These are phyloP conservation scores for Serranus cabrilla DNA, from an alignment of 2,797 vertebrate species.

Conservation along the genomic window DNA sequence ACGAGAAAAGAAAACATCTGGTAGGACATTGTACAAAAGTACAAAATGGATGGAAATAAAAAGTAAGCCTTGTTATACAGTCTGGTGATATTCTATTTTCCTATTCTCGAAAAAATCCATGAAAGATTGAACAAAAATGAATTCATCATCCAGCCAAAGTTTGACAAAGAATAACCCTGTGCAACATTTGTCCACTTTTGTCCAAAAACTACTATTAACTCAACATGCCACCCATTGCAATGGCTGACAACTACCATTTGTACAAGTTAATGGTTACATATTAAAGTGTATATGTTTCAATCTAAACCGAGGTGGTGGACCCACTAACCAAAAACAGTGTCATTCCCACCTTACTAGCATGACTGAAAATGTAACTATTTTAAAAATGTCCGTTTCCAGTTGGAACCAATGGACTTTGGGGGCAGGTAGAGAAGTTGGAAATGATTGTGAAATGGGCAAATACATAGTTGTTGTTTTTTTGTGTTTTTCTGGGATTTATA, in stretches of 20 bases:
- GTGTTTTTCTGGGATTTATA: slow-evolving; percentile 12
- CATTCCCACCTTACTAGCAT: background rate
- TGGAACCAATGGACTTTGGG: background rate
- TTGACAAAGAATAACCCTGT: background rate
- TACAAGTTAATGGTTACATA: too few species aligned
- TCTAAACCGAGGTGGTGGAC: too few species aligned
- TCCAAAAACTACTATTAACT: background rate
- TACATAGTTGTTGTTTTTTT: background rate
- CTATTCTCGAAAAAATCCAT: background rate
- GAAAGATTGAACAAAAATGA: background rate
- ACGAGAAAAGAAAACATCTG: slow-evolving; percentile 45
- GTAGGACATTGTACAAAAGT: slow-evolving; percentile 35
- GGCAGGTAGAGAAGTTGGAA: background rate
- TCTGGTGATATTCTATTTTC: slow-evolving; percentile 10
- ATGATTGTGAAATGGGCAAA: background rate
- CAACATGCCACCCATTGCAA: background rate
- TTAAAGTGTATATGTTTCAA: too few species aligned
- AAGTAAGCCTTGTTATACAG: background rate
- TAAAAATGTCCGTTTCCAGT: background rate
- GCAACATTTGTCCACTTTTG: background rate
- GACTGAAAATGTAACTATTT: background rate
- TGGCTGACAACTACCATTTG: background rate
- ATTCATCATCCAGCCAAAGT: background rate
- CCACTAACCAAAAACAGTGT: too few species aligned
- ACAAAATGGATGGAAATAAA: slow-evolving; percentile 2